phyloP scores from a whole-genome alignment of 2,888 invertebrate genomes.

The Luperina testacea region DNA sequence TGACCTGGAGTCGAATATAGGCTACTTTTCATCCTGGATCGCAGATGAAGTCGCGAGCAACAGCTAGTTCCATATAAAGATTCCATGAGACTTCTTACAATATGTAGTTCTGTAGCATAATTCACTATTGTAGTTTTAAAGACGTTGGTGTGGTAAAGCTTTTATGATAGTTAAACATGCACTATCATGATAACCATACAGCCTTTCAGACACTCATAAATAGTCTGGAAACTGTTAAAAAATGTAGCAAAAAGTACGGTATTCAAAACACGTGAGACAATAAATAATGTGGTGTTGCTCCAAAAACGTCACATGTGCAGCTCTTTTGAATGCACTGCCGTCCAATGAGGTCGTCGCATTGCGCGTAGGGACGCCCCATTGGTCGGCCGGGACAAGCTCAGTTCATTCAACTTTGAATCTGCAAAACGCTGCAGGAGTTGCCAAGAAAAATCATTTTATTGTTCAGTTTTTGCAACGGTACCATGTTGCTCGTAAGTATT shows the following conservation, averaged over 20 bases:
- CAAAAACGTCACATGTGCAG: constrained; percentile 68
- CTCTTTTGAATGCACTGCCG: constrained; percentile 71
- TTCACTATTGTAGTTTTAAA: neutral
- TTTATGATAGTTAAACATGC: constrained; percentile 16
- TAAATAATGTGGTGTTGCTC: constrained; percentile 65
- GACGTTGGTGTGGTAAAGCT: neutral
- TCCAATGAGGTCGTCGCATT: constrained; percentile 86
- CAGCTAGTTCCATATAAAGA: neutral
- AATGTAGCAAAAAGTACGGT: constrained; percentile 34
- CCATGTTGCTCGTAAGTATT: constrained; percentile 52
- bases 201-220: constrained; percentile 37
- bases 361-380: constrained; percentile 79
- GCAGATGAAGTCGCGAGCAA: too few relatives aligned
- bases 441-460: constrained; percentile 71
- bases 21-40: too few relatives aligned
- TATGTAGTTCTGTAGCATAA: neutral
- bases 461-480: constrained; percentile 54
- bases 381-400: constrained; percentile 70
- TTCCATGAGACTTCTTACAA: neutral
- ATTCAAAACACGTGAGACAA: constrained; percentile 64
- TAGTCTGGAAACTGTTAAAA: constrained; percentile 39
- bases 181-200: constrained; percentile 22
- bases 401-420: constrained; percentile 84
- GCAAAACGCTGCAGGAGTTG: constrained; percentile 77
- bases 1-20: too few relatives aligned